Evolutionary conservation across 2,797 vertebrate genomes (phyloP).

Genomic region (Garrulus glandarius): DNA sequence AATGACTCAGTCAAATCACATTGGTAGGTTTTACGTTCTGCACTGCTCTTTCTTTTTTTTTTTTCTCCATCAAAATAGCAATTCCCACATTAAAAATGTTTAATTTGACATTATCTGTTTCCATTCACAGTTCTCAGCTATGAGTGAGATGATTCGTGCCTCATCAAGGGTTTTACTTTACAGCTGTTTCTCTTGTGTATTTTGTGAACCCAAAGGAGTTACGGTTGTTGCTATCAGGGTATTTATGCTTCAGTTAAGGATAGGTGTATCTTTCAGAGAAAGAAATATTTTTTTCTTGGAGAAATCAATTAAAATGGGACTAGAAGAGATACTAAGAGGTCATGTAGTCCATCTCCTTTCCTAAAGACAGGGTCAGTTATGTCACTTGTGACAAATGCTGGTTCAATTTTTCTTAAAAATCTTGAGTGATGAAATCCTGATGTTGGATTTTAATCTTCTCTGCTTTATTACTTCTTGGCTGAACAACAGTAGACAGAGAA

Average conservation of each 20-base stretch:
- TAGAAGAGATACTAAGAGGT: neutral
- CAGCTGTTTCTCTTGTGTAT: neutral
- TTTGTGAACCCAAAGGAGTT: neutral
- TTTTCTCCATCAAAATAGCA: neutral
- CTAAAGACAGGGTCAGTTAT: conserved; percentile 20
- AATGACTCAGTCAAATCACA: neutral
- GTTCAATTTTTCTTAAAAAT: neutral
- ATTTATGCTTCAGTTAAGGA: neutral
- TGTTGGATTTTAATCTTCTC: neutral
- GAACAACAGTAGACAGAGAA: neutral
- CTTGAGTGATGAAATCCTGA: neutral
- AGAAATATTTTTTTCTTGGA: neutral
- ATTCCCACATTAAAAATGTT: neutral
- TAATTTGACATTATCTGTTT: neutral
- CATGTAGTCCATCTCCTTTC: neutral
- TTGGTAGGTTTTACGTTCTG: accelerated
- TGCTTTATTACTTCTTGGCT: neutral
- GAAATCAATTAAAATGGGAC: neutral
- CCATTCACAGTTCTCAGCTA: neutral
- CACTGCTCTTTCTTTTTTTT: neutral
- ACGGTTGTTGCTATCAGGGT: neutral
- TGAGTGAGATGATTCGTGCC: neutral
- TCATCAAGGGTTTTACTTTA: neutral
- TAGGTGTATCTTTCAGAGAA: neutral
- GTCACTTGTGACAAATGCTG: neutral